These are phyloP conservation scores for Oreochromis spilurus DNA, from an alignment of 2,113 vertebrate species.

Conservation along the genomic window DNA sequence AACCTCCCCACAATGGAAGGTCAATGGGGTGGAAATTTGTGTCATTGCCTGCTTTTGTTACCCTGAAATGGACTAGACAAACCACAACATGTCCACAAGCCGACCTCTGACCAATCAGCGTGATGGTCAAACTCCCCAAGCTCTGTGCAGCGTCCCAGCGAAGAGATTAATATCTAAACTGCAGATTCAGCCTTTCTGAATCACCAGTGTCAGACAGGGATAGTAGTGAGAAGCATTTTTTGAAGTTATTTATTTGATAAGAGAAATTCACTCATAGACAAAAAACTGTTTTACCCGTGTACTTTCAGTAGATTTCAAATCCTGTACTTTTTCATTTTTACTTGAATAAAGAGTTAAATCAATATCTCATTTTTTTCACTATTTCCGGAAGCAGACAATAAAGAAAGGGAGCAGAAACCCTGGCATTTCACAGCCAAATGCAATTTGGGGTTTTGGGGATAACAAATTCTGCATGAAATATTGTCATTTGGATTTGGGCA, in stretches of 20 bases:
- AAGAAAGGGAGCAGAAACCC: not conserved
- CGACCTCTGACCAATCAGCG: slow-evolving; percentile 27
- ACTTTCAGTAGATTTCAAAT: not conserved
- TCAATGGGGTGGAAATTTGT: slow-evolving; percentile 42
- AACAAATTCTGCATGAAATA: not conserved
- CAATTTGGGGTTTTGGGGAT: not conserved
- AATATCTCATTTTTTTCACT: not conserved
- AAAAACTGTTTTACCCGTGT: not conserved
- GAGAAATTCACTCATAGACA: not conserved
- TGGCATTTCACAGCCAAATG: not conserved
- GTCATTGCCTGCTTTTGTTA: slow-evolving; percentile 19
- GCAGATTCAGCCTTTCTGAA: not conserved
- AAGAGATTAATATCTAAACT: not conserved
- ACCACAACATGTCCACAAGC: slow-evolving; percentile 35
- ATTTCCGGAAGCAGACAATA: not conserved
- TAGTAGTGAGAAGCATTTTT: not conserved
- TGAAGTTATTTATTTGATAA: not conserved
- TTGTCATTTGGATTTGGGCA: not conserved
- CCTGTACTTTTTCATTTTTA: not conserved
- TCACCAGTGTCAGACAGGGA: not conserved
- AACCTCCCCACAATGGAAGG: slow-evolving; percentile 47
- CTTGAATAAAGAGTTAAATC: not conserved
- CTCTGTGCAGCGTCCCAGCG: not conserved
- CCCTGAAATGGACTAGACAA: slow-evolving; percentile 27
- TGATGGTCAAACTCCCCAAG: slow-evolving; percentile 5